phyloP scores from a whole-genome alignment of 2,797 vertebrate genomes.

The Mycteria americana region DNA sequence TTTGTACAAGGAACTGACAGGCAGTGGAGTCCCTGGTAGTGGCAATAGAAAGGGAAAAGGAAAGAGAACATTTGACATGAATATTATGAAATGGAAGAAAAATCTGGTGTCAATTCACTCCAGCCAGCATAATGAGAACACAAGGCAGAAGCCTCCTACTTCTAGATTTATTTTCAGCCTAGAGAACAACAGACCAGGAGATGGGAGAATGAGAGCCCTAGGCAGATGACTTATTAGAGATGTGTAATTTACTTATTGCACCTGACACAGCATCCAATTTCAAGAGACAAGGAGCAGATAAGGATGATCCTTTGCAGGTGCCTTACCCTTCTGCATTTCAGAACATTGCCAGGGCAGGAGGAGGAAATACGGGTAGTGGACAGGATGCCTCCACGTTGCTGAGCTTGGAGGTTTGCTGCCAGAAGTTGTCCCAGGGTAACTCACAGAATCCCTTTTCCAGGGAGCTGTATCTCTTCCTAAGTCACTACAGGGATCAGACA shows the following conservation, averaged over 20 bases:
- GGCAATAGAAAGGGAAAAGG: neutral
- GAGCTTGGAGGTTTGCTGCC: neutral
- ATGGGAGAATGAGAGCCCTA: neutral
- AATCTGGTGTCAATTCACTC: neutral
- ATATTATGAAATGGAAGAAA: neutral
- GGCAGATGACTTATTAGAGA: neutral
- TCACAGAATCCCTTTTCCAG: neutral
- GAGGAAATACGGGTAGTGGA: neutral
- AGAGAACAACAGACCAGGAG: neutral
- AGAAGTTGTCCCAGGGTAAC: neutral
- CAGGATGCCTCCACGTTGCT: neutral
- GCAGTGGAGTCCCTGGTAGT: neutral
- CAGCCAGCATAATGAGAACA: neutral
- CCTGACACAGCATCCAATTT: neutral
- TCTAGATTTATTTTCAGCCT: constrained; percentile 3
- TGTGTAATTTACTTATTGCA: neutral
- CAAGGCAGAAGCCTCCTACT: neutral
- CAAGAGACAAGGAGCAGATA: neutral
- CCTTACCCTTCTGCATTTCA: neutral
- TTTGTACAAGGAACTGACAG: neutral
- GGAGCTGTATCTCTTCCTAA: neutral
- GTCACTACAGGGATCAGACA: neutral
- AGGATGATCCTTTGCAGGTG: neutral
- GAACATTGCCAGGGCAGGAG: neutral
- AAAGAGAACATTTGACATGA: neutral